Evolutionary conservation across 2,888 invertebrate species (phyloP).

Genomic region (Pogonocherus hispidulus): DNA sequence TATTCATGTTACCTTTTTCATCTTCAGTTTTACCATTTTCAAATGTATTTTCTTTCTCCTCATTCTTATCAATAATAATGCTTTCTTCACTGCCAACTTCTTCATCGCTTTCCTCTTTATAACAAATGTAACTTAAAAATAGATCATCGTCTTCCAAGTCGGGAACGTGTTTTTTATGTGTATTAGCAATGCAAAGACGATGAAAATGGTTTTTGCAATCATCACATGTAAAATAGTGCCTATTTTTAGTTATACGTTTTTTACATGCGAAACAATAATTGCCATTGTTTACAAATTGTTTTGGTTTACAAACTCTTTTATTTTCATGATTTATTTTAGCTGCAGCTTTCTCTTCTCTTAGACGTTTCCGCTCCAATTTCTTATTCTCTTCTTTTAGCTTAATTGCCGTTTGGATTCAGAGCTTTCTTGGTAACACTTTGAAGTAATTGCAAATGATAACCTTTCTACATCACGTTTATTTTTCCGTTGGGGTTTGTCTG

Average conservation of each 20-base stretch:
- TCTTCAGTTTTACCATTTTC: too few species aligned
- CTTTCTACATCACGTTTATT: constrained; percentile 25
- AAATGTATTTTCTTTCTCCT: too few species aligned
- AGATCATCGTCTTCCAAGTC: constrained; percentile 23
- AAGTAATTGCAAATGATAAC: background rate
- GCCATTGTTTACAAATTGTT: background rate
- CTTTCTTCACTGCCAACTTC: background rate
- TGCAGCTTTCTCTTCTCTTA: too few species aligned
- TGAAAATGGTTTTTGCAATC: constrained; percentile 21
- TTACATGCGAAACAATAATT: background rate
- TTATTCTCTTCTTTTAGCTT: too few species aligned
- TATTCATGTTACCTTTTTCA: background rate
- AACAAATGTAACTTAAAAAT: constrained; percentile 23
- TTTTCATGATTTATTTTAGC: too few species aligned
- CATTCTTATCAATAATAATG: too few species aligned
- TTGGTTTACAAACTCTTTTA: constrained; percentile 13
- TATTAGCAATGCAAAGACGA: constrained; percentile 22
- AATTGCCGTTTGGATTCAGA: constrained; percentile 23
- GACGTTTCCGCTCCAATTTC: too few species aligned
- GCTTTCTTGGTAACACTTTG: constrained; percentile 23
- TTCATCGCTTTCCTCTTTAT: constrained; percentile 14
- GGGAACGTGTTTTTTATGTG: constrained; percentile 13
- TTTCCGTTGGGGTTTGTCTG: constrained; percentile 31
- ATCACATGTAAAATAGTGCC: constrained; percentile 12
- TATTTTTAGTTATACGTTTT: constrained; percentile 15